These are phyloP conservation scores for Alectoris magna DNA, from an alignment of 2,797 vertebrate species.

Conservation along the genomic window DNA sequence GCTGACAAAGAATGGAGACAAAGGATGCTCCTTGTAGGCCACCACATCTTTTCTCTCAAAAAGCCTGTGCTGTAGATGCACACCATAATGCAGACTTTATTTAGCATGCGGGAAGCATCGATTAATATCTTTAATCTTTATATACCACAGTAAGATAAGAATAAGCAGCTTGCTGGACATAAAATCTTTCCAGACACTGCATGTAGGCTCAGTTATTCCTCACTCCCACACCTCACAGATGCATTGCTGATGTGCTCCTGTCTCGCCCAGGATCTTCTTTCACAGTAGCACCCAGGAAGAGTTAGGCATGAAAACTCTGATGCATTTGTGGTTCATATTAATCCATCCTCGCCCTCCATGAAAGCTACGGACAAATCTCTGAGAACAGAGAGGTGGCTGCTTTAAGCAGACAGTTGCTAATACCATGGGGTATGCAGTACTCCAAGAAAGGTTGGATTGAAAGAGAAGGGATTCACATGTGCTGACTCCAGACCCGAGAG, in stretches of 20 bases:
- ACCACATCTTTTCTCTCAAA: background rate
- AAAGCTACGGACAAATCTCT: background rate
- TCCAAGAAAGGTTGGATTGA: background rate
- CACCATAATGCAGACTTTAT: constrained; percentile 32
- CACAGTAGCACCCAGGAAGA: background rate
- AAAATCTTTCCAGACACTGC: background rate
- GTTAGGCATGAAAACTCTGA: background rate
- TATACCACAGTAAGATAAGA: background rate
- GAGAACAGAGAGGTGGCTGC: background rate
- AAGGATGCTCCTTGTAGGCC: background rate
- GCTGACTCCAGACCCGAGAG: background rate
- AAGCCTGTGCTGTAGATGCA: background rate
- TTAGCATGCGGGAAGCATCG: constrained; percentile 12
- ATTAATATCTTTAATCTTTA: constrained; percentile 15
- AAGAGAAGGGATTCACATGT: background rate
- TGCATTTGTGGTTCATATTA: background rate
- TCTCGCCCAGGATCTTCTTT: background rate
- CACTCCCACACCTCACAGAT: background rate
- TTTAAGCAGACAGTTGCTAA: background rate
- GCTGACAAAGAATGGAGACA: background rate
- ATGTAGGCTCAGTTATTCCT: background rate
- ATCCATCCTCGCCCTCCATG: background rate
- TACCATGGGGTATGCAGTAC: background rate
- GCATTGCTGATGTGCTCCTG: background rate
- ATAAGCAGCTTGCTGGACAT: background rate